Base-by-base conservation (phyloP, 2,797 vertebrate genomes). In the Sparidentex hasta region DNA sequence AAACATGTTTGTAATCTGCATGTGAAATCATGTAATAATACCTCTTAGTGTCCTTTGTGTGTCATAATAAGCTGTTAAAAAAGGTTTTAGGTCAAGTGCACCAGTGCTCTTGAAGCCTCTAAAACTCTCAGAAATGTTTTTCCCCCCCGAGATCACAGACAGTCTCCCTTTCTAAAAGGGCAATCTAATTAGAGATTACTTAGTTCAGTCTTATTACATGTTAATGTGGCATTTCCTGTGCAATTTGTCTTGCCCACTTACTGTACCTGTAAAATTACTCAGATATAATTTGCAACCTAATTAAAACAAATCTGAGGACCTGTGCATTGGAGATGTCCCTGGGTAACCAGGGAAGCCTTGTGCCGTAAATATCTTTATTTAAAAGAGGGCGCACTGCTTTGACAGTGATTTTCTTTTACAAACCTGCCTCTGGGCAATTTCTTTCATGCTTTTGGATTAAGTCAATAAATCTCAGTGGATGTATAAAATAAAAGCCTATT, bases 151-250 rank as follows among this genome's bases (percentile, higher is more conserved):
- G 77, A 84, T 90, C 82, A 85, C 67, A 86, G 67, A 80, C 74
- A 55, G 41, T 65, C 73, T 88, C 82, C 62, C 68, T 86, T 82
- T 74, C 65, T 84, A 56, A 93, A 93, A 93, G 88, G 90, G 82
- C 87, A 93, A 68, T 76, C 86, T 91, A 92, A 94, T 94, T 94
- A 94, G 81, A 84, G 81, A 91, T 89, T 79, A 84, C 88, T 84
- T 81, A 82, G 58, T 86, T 88, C 81, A 90, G 81, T 92, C 93
- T 93, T 90, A 93, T 88, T 90, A 89, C 88, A 93, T 95, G 92
- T 91, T 93, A 94, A 93, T 95, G 89, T 94, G 93, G 82, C 93
- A 93, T 94, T 95, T 92, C 83, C 79, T 81, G 44, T 82, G 83
- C 72, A 91, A 80, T 89, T 89, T 90, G 79, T 92, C 83, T 86